These are phyloP conservation scores for Centropyge bicolor DNA, from an alignment of 2,797 vertebrate species.

Conservation along the genomic window DNA sequence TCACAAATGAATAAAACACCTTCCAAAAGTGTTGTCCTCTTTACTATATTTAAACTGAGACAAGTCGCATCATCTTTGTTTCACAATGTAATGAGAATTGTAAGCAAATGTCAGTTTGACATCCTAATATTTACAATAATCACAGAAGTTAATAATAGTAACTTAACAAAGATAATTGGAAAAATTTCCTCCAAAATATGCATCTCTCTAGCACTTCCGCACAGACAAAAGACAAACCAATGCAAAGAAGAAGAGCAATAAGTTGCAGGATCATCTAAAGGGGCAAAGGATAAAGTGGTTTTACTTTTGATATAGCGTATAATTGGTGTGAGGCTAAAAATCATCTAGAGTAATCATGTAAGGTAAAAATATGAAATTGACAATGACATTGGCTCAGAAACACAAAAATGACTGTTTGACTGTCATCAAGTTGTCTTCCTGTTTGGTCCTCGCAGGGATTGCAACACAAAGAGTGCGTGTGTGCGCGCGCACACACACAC, in stretches of 20 bases:
- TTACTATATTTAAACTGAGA: background rate
- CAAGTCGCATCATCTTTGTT: background rate
- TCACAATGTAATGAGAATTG: background rate
- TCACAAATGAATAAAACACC: background rate
- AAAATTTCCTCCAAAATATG: background rate
- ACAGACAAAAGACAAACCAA: background rate
- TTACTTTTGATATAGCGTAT: slow-evolving; percentile 22
- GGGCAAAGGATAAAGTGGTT: background rate
- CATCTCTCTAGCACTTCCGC: background rate
- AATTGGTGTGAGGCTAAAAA: slow-evolving; percentile 12
- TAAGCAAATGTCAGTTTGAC: background rate
- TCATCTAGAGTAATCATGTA: slow-evolving; percentile 37
- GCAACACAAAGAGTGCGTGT: slow-evolving; percentile 27
- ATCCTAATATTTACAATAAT: background rate
- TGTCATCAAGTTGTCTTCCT: slow-evolving; percentile 23
- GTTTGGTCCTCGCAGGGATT: slow-evolving; percentile 38
- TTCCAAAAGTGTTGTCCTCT: background rate
- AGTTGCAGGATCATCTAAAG: background rate
- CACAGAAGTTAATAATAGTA: background rate
- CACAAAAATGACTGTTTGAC: slow-evolving; percentile 9
- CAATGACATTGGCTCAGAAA: slow-evolving; percentile 13
- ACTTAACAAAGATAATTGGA: background rate
- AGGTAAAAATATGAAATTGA: slow-evolving; percentile 28
- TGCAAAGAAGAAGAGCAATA: background rate
- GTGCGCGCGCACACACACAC: slow-evolving; percentile 30